Conservation (phyloP, 2,113 vertebrate species). For the Carettochelys insculpta region DNA sequence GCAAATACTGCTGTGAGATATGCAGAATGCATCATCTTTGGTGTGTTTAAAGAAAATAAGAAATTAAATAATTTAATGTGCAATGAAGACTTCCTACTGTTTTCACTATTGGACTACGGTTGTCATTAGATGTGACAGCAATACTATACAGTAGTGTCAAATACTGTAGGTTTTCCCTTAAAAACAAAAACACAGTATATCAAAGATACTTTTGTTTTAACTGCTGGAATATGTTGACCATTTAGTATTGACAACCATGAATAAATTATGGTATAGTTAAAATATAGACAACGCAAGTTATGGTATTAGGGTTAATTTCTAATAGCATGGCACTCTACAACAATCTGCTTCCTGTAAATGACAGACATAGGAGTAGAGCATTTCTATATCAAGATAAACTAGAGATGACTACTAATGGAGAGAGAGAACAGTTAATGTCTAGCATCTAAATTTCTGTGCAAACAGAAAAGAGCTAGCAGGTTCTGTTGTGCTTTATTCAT, state of each 20-base stretch:
- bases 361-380: not conserved
- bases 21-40: not conserved
- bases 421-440: not conserved
- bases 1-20: not conserved
- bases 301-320: not conserved
- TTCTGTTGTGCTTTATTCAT: fast-evolving
- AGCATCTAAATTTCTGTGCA: not conserved
- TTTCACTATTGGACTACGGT: not conserved
- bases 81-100: not conserved
- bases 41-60: not conserved
- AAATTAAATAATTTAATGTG: not conserved
- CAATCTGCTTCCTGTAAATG: not conserved
- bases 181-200: not conserved
- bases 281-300: not conserved
- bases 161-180: not conserved
- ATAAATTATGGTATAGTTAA: not conserved
- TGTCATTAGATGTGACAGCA: not conserved
- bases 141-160: not conserved
- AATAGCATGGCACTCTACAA: not conserved
- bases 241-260: not conserved
- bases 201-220: not conserved
- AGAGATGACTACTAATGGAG: not conserved
- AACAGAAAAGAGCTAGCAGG: not conserved
- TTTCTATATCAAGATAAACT: not conserved
- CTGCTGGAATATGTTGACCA: not conserved